These are phyloP conservation scores for Asbolus verrucosus DNA, from an alignment of 1,140 invertebrate species.

Conservation along the genomic window DNA sequence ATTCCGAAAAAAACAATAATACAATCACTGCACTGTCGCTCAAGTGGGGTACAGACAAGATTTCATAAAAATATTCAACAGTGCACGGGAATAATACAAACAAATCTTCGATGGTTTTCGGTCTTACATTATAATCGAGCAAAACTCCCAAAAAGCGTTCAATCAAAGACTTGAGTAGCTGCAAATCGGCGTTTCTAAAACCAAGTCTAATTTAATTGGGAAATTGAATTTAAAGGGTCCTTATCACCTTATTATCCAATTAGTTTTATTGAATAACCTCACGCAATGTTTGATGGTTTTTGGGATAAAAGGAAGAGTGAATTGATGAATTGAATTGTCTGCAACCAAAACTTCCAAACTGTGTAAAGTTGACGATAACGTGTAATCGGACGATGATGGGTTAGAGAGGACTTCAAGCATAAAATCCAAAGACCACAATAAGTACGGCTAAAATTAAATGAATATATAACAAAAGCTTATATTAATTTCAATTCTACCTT, in stretches of 20 bases:
- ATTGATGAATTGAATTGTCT: conserved; percentile 49
- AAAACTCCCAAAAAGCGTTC: conserved; percentile 52
- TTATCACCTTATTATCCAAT: conserved; percentile 52
- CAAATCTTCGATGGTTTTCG: conserved; percentile 52
- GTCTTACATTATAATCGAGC: conserved; percentile 40
- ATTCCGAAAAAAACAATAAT: conserved; percentile 53
- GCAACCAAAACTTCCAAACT: conserved; percentile 53
- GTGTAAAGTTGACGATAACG: conserved; percentile 45
- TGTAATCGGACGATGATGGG: conserved; percentile 32
- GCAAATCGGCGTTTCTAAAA: conserved; percentile 54
- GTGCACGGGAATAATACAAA: conserved; percentile 50
- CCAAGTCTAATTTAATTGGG: conserved; percentile 1
- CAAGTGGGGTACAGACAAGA: conserved; percentile 27
- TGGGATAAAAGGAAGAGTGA: conserved; percentile 46
- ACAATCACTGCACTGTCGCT: conserved; percentile 49
- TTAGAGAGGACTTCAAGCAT: conserved; percentile 48
- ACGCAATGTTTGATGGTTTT: conserved; percentile 47
- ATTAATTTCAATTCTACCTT: conserved; percentile 48
- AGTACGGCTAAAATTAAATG: conserved; percentile 43
- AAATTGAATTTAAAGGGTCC: neutral
- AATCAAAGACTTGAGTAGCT: conserved; percentile 52
- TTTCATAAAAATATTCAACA: conserved; percentile 40
- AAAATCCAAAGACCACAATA: conserved; percentile 39
- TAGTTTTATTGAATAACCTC: conserved; percentile 46
- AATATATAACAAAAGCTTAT: conserved; percentile 6